A percentile compares a stretch with the other conserved stretches of the same genome.
phyloP scores from a whole-genome alignment of 2,888 invertebrate genomes.

The Macaria notata region DNA sequence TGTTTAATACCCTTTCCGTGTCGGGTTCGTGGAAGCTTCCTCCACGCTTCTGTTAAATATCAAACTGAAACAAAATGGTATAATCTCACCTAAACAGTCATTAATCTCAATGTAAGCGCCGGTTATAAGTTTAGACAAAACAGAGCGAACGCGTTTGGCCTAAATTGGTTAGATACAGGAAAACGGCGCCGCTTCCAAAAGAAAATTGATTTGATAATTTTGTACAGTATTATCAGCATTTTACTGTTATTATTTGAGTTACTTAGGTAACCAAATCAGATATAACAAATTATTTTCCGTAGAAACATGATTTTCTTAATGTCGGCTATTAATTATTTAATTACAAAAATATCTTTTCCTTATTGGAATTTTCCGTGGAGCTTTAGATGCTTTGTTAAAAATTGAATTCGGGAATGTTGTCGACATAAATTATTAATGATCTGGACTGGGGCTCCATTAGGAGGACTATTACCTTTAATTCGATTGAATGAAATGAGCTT shows the following conservation, averaged over 20 bases:
- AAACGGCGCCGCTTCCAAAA: not conserved
- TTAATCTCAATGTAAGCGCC: slow-evolving; percentile 61
- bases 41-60: slow-evolving; percentile 59
- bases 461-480: slow-evolving; percentile 53
- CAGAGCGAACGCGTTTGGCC: slow-evolving; percentile 14
- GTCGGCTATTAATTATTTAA: slow-evolving; percentile 23
- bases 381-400: slow-evolving; percentile 55
- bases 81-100: slow-evolving; percentile 56
- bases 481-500: slow-evolving; percentile 36
- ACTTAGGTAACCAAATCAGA: not conserved
- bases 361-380: slow-evolving; percentile 34
- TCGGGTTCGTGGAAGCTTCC: slow-evolving; percentile 74
- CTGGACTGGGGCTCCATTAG: slow-evolving; percentile 55
- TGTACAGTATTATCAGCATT: no score
- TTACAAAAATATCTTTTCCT: slow-evolving; percentile 28
- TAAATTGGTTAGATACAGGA: slow-evolving; percentile 1
- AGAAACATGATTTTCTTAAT: slow-evolving; percentile 22
- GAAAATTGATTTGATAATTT: not conserved
- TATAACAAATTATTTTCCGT: slow-evolving; percentile 3
- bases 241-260: no score
- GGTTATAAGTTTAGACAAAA: slow-evolving; percentile 31
- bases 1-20: slow-evolving; percentile 78
- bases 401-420: slow-evolving; percentile 47
- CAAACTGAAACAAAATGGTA: slow-evolving; percentile 66
- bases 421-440: slow-evolving; percentile 58